Evolutionary conservation across 2,113 vertebrate species (phyloP).

Genomic region (Melanotaenia duboulayi): DNA sequence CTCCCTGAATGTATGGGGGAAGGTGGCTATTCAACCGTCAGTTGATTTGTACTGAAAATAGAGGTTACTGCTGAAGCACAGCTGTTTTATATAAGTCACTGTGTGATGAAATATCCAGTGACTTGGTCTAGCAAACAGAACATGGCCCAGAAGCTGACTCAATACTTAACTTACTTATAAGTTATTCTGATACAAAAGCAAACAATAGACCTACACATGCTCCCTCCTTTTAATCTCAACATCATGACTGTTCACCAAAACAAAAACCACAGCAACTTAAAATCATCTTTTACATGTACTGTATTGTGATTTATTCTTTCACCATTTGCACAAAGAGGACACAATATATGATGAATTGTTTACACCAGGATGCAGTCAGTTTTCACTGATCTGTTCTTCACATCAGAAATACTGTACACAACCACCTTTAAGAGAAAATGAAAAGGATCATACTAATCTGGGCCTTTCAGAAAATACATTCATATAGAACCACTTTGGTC

Average conservation of each 20-base stretch:
- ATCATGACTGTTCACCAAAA: constrained; percentile 21
- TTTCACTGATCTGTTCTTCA: constrained; percentile 41
- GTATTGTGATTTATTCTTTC: constrained; percentile 64
- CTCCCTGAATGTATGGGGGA: neutral
- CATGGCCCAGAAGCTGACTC: constrained; percentile 2
- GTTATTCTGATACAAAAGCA: neutral
- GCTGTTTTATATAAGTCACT: neutral
- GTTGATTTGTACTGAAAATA: too few species aligned
- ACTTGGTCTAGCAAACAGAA: neutral
- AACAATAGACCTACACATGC: neutral
- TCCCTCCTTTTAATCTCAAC: constrained; percentile 19
- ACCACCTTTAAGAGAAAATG: constrained; percentile 43
- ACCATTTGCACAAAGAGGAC: constrained; percentile 64
- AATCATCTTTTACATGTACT: constrained; percentile 48
- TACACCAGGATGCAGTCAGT: constrained; percentile 50
- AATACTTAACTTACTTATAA: constrained; percentile 17
- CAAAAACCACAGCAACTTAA: constrained; percentile 39
- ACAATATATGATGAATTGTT: constrained; percentile 63
- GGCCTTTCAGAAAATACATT: constrained; percentile 72
- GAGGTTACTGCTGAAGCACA: neutral
- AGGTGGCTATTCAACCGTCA: neutral
- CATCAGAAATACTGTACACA: constrained; percentile 58
- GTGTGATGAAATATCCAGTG: neutral
- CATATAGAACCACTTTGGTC: constrained; percentile 68
- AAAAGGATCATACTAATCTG: constrained; percentile 34